Base-by-base conservation (phyloP, 2,797 vertebrate genomes). In the Paratrypauchen microcephalus region DNA sequence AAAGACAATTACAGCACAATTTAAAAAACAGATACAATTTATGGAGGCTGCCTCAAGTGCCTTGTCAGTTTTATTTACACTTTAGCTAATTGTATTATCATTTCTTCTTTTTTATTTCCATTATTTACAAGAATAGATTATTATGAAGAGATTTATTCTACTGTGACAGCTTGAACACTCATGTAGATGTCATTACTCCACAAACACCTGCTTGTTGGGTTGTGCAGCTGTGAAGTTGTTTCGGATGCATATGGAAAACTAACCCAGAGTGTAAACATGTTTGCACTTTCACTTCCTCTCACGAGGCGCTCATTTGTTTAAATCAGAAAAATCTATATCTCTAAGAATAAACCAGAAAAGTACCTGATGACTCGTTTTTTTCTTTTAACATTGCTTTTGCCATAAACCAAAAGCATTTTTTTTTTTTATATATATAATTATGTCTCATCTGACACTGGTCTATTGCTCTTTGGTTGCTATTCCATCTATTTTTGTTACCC, bases 281-380 rank as follows among this genome's bases (percentile, higher is more conserved):
- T 16, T 69, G 45, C 74, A 72, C 88, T 91, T 90, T 91, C 89
- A 90, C 89, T 91, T 91, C 88, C 78, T 76, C 70, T 61, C 84
- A 26, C 62, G 15, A 54, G 28, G 0, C 6, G 18, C 11, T 39
- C 39, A 30, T 48, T 5, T 70, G 30, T 36, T 75, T 6, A 69
- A 57, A 30, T 66, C 4, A 59, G 1, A n/a, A 64, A 67, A 74
- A 70, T 70, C 56, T 77, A 63, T 65, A 30, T 77, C 57, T 12
- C 23, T 21, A 47, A 50, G n/a, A 54, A 21, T 21, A 74, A n/a
- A 65, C n/a, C 19, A 45, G 36, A 41, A 23, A 61, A 6, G 28
- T 32, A 30, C 15, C 5, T 6, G 11, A 19, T 28, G 12, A 30
- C 9, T 5, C 8, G 21, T n/a, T 39, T 18, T 26, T 28, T 59